Evolutionary conservation across 2,113 vertebrate species (phyloP), one percentile per base, ranked within the genome.

Genomic region (Oophaga pumilio): DNA sequence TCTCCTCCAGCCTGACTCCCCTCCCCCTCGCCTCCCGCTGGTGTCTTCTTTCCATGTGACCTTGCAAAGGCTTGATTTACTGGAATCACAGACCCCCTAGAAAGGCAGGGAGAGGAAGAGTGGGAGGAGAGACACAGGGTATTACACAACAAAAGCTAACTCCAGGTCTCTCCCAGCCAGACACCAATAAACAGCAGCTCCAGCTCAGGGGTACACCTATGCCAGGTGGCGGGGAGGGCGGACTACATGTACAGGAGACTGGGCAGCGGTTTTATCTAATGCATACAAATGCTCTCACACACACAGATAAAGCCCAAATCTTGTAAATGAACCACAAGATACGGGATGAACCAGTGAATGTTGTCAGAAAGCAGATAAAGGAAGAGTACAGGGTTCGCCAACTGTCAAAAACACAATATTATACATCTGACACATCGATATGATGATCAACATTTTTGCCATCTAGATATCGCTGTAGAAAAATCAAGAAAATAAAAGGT

Each of bases 31-130:
- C 71, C 59, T n/a, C 80, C 69, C 22, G 59, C 87, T 88, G 87
- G 87, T 88, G 87, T 88, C 87, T 88, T 88, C 87, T 88, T 88
- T 88, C 87, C 87, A 84, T 88, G 87, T 88, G 87, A 88, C 87
- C 87, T 88, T 88, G 87, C 87, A 77, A 73, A 88, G 81, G 71
- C 73, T 84, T 84, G 71, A 88, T 88, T 88, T 88, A 88, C 87
- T 84, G 87, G 87, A 88, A 88, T 88, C 87, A 88, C 28, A 74
- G 87, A 88, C 87, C 87, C 87, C 87, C 82, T 84, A 89, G 82
- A 84, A 89, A 89, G 87, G 76, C 74, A 85, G 50, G 82, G 92
- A 84, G 12, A 84, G 85, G 83, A 83, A 89, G 57, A 64, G 24
- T 73, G 66, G 83, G 71, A 62, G 83, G 84, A 88, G 53, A 78